A percentile compares a stretch with the other conserved stretches of the same genome.
Conservation (phyloP, 2,113 vertebrate species). For the Bostrychus sinensis region DNA sequence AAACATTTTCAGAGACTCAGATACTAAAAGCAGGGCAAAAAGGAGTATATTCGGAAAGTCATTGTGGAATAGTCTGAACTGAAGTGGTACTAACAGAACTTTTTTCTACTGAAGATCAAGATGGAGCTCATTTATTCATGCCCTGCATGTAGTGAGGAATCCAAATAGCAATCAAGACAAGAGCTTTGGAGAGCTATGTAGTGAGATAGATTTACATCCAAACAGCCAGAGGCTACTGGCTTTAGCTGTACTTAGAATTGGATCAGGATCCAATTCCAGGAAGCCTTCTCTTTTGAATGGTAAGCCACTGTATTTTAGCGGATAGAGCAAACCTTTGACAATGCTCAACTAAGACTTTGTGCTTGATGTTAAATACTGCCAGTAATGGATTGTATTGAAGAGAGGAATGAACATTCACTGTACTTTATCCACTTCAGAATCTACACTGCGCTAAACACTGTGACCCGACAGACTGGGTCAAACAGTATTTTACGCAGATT, state of each 20-base stretch:
- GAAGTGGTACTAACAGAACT: conserved; percentile 38
- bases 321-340: conserved; percentile 51
- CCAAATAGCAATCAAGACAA: conserved; percentile 71
- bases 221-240: conserved; percentile 70
- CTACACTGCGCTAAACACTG: conserved; percentile 2
- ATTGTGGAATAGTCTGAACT: conserved; percentile 17
- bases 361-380: conserved; percentile 36
- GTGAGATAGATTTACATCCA: conserved; percentile 72
- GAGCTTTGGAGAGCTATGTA: conserved; percentile 70
- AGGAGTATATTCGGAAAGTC: conserved; percentile 16
- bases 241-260: conserved; percentile 70
- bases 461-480: conserved; percentile 12
- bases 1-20: conserved; percentile 4
- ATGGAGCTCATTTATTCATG: conserved; percentile 62
- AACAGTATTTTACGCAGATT: neutral
- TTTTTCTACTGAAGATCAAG: conserved; percentile 58
- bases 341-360: conserved; percentile 42
- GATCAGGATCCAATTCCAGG: conserved; percentile 66
- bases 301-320: conserved; percentile 54
- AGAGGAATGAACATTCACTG: conserved; percentile 34
- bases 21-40: conserved; percentile 9
- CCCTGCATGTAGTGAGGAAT: conserved; percentile 48
- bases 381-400: conserved; percentile 43
- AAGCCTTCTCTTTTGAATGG: conserved; percentile 64
- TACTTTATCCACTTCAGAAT: conserved; percentile 21